Percentiles rank a stretch among this genome's conserved stretches.
Evolutionary conservation across 2,888 invertebrate species (phyloP).

Genomic region (Drosophila melanosoma): DNA sequence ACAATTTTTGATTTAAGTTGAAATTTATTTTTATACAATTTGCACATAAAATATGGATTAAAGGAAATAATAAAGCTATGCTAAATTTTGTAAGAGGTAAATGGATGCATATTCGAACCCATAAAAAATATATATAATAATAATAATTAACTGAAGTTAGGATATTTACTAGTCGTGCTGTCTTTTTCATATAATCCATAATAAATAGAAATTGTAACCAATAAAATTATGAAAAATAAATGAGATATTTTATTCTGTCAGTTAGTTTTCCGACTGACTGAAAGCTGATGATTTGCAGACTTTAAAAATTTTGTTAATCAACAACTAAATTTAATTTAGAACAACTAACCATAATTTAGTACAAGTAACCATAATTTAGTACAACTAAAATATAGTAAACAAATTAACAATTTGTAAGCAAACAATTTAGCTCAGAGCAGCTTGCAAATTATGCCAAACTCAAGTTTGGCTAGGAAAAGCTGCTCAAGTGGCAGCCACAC

Average conservation of each 20-base stretch:
- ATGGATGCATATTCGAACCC: neutral
- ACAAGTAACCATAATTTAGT: neutral
- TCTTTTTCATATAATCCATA: neutral
- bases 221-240: neutral
- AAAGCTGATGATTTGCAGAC: neutral
- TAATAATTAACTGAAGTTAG: neutral
- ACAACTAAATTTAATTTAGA: neutral
- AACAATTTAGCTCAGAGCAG: neutral
- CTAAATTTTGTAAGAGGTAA: neutral
- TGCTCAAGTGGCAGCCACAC: constrained; percentile 10
- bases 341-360: neutral
- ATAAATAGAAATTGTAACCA: neutral
- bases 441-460: constrained; percentile 4
- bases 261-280: neutral
- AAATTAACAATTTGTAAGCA: neutral
- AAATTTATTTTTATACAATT: neutral
- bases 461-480: constrained; percentile 3
- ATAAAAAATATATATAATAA: too few species aligned
- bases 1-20: neutral
- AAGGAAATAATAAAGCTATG: neutral
- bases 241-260: neutral
- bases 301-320: neutral
- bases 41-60: neutral
- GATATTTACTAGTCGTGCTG: neutral
- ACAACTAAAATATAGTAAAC: neutral